phyloP scores from a whole-genome alignment of 1,140 invertebrate species.

The Drosophila kohkoa region DNA sequence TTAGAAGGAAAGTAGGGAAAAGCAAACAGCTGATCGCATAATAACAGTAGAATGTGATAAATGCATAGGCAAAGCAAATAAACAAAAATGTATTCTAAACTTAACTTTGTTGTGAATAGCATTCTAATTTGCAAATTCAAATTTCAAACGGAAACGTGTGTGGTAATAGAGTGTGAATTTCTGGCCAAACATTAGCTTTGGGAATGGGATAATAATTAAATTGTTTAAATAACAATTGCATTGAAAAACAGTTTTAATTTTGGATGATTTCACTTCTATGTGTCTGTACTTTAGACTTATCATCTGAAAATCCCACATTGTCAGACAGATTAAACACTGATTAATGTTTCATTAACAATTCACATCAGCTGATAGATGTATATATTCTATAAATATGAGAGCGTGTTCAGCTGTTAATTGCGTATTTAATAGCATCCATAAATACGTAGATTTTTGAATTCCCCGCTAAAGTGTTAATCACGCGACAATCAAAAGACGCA shows the following conservation, averaged over 20 bases:
- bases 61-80: conserved; percentile 1
- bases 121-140: conserved; percentile 18
- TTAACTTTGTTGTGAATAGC: conserved; percentile 1
- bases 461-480: conserved; percentile 28
- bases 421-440: conserved; percentile 24
- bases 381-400: not conserved
- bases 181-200: not conserved
- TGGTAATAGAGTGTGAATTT: conserved; percentile 23
- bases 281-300: not conserved
- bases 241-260: not conserved
- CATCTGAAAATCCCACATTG: not conserved
- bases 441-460: conserved; percentile 3
- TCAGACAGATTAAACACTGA: conserved; percentile 10
- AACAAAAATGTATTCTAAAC: not conserved
- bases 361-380: conserved; percentile 15
- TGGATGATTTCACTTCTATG: not conserved
- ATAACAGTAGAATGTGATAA: not conserved
- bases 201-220: not conserved
- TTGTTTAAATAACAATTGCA: not conserved
- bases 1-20: conserved; percentile 7
- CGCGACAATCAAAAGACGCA: conserved; percentile 23
- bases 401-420: conserved; percentile 27
- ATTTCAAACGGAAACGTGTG: conserved; percentile 3
- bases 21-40: conserved; percentile 3
- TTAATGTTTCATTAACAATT: conserved; percentile 18